These are phyloP conservation scores for Ruditapes philippinarum DNA, from an alignment of 1,140 invertebrate species.

Conservation along the genomic window DNA sequence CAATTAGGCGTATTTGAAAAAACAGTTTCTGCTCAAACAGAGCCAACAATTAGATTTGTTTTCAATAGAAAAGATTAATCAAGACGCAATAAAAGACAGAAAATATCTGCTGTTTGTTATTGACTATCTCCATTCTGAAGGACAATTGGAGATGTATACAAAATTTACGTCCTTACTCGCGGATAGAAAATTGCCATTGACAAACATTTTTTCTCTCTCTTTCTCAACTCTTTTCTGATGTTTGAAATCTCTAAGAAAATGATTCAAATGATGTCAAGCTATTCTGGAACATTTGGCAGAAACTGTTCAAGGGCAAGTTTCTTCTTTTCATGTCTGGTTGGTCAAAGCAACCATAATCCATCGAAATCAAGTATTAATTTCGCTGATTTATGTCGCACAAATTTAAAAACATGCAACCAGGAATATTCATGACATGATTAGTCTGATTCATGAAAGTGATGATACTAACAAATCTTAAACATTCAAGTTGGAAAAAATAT, in stretches of 20 bases:
- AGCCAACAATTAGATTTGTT: too few species aligned
- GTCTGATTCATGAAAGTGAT: too few species aligned
- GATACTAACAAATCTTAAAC: too few species aligned
- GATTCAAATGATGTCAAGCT: constrained; percentile 12
- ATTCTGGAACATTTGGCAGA: constrained; percentile 15
- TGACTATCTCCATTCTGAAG: constrained; percentile 12
- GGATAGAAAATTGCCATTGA: constrained; percentile 1
- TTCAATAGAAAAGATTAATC: neutral
- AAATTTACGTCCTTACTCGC: constrained; percentile 9
- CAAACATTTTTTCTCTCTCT: constrained; percentile 6
- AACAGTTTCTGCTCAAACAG: too few species aligned
- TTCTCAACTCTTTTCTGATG: neutral
- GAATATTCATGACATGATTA: constrained; percentile 19
- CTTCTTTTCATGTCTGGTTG: neutral
- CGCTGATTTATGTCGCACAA: neutral
- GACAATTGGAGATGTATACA: constrained; percentile 4
- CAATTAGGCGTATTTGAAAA: too few species aligned
- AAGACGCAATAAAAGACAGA: neutral
- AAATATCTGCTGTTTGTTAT: neutral
- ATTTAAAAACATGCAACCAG: neutral
- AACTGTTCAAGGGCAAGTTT: constrained; percentile 31
- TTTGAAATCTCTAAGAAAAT: neutral
- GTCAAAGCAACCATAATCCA: neutral
- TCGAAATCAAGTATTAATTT: constrained; percentile 3
- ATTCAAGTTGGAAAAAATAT: constrained; percentile 9